Evolutionary conservation across 2,113 vertebrate genomes (phyloP).

Genomic region (Brachyistius frenatus): DNA sequence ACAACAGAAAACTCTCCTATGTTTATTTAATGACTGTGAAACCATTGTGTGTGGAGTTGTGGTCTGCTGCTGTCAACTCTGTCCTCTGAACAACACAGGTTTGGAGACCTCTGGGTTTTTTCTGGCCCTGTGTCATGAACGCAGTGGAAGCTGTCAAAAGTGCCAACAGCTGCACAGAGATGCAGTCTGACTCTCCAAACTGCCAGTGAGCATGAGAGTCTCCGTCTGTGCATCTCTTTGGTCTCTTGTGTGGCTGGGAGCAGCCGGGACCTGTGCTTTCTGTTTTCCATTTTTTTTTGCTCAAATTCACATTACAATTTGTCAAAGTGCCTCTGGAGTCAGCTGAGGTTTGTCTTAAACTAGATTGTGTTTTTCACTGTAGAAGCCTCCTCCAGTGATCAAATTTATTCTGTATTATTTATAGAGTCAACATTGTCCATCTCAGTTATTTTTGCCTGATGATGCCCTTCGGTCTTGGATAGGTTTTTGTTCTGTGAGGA

Average conservation of each 20-base stretch:
- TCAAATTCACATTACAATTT: slow-evolving; percentile 26
- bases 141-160: slow-evolving; percentile 68
- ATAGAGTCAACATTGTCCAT: slow-evolving; percentile 28
- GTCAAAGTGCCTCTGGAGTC: slow-evolving; percentile 31
- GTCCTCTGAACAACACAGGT: slow-evolving; percentile 52
- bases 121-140: slow-evolving; percentile 64
- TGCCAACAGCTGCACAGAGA: slow-evolving; percentile 61
- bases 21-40: slow-evolving; percentile 52
- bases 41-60: slow-evolving; percentile 33
- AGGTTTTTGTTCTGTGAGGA: slow-evolving; percentile 5
- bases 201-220: slow-evolving; percentile 22
- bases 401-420: slow-evolving; percentile 31
- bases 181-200: slow-evolving; percentile 48
- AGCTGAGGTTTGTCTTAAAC: slow-evolving; percentile 16
- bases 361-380: slow-evolving; percentile 16
- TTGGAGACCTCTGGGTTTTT: slow-evolving; percentile 56
- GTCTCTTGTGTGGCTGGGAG: slow-evolving; percentile 35
- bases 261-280: slow-evolving; percentile 15
- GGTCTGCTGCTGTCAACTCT: slow-evolving; percentile 52
- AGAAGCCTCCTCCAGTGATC: slow-evolving; percentile 18
- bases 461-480: slow-evolving; percentile 1
- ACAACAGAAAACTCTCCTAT: slow-evolving; percentile 28
- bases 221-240: slow-evolving; percentile 36
- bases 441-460: slow-evolving; percentile 29
- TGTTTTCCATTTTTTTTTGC: slow-evolving; percentile 39